Base-by-base conservation (phyloP, 2,797 vertebrate species). In the Enteromius treurensis region DNA sequence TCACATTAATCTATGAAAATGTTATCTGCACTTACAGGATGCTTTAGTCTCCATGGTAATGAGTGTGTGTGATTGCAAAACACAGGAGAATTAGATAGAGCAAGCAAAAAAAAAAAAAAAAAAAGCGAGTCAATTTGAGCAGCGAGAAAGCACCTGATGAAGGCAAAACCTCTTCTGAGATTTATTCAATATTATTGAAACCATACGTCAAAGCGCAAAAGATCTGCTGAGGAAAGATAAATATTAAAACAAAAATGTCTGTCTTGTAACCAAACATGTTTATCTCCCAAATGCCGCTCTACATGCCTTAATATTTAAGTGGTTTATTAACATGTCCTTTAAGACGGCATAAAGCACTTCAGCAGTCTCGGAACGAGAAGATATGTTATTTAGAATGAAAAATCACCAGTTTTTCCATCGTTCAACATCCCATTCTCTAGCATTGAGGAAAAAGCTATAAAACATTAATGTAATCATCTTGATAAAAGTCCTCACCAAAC, bases 171-270 rank as follows among this genome's bases (percentile, higher is more conserved):
- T 67, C 60, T 37, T n/a, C 5, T 37, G 51, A 80, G 37, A 80
- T 45, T 32, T 75, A 47, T 80, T 62, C 47, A n/a, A 17, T 67
- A 42, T 67, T 81, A 65, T 21, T 81, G 70, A 81, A 75, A 81
- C 14, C 58, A 81, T 81, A 65, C 42, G 67, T 82, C 45, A 76
- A 67, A 76, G 34, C 0, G 0, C 45, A 67, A 75, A 40, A 55
- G 1, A 75, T 82, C 58, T 82, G 45, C 45, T 40, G 42, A 40
- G 71, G 60, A 49, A 65, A 23, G 21, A 64, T 64, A 74, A 58
- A 55, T 70, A 70, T 79, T 55, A 40, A 73, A 60, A 62, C 55
- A 34, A 49, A 65, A 53, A 40, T 5, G 42, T 40, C 40, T 34
- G 32, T 19, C 26, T 80, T 60, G 4, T 60, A 81, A 76, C 15